Evolutionary conservation across 2,888 invertebrate genomes (phyloP), one percentile per base, ranked within the genome.

Genomic region (Pimpla rufipes): DNA sequence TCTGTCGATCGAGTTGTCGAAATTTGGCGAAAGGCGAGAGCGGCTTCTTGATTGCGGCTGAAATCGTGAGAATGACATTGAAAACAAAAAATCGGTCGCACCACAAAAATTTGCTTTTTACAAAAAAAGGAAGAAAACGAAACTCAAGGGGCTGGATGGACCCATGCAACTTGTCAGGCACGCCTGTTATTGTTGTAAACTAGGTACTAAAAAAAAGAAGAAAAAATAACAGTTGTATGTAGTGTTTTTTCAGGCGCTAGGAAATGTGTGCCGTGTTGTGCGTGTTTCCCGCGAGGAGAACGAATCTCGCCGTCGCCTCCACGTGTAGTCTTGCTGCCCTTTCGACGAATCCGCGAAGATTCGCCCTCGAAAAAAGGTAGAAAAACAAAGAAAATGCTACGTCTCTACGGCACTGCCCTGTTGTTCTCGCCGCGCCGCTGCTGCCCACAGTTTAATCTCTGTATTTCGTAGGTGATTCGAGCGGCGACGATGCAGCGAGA

Each of bases 11-110:
- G 94, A 98, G 95, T 94, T 98, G 97, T 93, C 97, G 96, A 95
- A 98, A 98, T 95, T 98, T 98, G 92, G 97, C 96, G 94, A 98
- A 98, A 86, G 98, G 97, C 90, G 98, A 97, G 92, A 96, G 95
- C 88, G 96, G 96, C 93, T 96, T 97, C 93, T 89, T 92, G 81
- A 89, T 88, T 84, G 89, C 93, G 93, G 92, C 62, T 82, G 47
- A 67, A 81, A 57, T 35, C n/a, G 8, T 18, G 7, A 11, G 40
- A n/a, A 13, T 2, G 13, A 6, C 29, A 13, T 16, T 45, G 11
- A 16, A 21, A 52, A n/a, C n/a, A 71, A 55, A 64, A 23, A 59
- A 4, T 47, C 5, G n/a, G 1, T 10, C 18, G 11, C 8, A 40
- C 18, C 11, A 57, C 29, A 16, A 18, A n/a, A 47, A 42, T 23